A percentile compares a stretch with the other conserved stretches of the same genome.
phyloP scores from a whole-genome alignment of 2,113 vertebrate genomes.

The Pithys albifrons region DNA sequence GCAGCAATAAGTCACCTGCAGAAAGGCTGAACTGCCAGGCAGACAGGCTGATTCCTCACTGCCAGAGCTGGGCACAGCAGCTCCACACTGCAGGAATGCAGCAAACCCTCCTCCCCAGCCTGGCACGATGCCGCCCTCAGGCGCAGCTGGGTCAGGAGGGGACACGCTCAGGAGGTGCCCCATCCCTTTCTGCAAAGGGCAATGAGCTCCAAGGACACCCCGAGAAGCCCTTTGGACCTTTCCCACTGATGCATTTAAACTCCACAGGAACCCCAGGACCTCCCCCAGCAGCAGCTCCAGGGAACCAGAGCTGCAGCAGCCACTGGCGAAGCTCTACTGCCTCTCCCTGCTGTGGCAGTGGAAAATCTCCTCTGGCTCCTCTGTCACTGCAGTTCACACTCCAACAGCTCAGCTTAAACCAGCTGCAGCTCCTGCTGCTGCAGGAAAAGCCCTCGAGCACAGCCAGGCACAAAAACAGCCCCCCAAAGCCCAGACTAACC shows the following conservation, averaged over 20 bases:
- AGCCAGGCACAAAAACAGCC: not conserved
- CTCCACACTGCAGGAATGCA: not conserved
- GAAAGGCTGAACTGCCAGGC: not conserved
- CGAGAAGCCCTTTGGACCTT: not conserved
- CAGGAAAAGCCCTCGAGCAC: not conserved
- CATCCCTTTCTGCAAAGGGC: not conserved
- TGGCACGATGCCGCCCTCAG: not conserved
- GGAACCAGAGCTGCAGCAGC: not conserved
- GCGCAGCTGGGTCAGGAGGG: not conserved
- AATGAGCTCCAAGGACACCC: not conserved
- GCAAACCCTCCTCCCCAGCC: not conserved
- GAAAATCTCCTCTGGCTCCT: constrained; percentile 6
- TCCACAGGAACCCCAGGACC: not conserved
- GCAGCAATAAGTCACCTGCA: not conserved
- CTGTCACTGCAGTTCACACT: constrained; percentile 25
- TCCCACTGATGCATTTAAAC: not conserved
- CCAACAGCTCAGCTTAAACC: not conserved
- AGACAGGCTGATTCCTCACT: not conserved
- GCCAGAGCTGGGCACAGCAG: not conserved
- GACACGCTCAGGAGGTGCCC: not conserved
- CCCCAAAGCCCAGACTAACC: not conserved
- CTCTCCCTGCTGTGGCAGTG: not conserved
- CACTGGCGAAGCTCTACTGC: not conserved
- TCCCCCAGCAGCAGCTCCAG: not conserved
- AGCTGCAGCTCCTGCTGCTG: constrained; percentile 37